A percentile compares a stretch with the other conserved stretches of the same genome.
phyloP scores from a whole-genome alignment of 2,113 vertebrate species.

The Rhodinocichla rosea region DNA sequence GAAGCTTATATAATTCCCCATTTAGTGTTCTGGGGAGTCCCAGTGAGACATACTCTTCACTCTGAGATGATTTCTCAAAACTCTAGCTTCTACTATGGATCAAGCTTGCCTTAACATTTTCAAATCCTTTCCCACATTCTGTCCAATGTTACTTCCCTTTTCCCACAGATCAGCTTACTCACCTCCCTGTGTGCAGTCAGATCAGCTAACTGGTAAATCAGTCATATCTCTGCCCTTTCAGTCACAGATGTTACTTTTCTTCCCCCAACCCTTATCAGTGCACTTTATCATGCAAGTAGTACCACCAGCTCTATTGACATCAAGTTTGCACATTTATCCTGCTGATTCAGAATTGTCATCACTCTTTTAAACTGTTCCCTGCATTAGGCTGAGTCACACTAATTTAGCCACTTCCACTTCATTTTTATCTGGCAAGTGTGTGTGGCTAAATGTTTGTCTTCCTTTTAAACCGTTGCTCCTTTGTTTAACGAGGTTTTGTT shows the following conservation, averaged over 20 bases:
- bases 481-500: background rate
- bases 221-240: background rate
- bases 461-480: background rate
- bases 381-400: background rate
- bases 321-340: fast-evolving
- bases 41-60: background rate
- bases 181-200: background rate
- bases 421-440: background rate
- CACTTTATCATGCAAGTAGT: background rate
- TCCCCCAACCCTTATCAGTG: background rate
- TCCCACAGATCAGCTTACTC: background rate
- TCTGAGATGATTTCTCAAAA: background rate
- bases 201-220: background rate
- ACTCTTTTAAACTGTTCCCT: background rate
- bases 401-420: background rate
- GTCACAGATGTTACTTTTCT: fast-evolving
- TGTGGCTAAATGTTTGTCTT: background rate
- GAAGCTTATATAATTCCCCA: background rate
- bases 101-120: background rate
- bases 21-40: background rate
- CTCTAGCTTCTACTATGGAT: background rate
- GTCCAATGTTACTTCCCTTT: background rate
- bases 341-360: background rate
- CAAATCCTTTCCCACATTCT: background rate
- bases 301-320: background rate